Percentiles rank a stretch among this genome's conserved stretches.
phyloP scores from a whole-genome alignment of 2,113 vertebrate species.

The Junco hyemalis region DNA sequence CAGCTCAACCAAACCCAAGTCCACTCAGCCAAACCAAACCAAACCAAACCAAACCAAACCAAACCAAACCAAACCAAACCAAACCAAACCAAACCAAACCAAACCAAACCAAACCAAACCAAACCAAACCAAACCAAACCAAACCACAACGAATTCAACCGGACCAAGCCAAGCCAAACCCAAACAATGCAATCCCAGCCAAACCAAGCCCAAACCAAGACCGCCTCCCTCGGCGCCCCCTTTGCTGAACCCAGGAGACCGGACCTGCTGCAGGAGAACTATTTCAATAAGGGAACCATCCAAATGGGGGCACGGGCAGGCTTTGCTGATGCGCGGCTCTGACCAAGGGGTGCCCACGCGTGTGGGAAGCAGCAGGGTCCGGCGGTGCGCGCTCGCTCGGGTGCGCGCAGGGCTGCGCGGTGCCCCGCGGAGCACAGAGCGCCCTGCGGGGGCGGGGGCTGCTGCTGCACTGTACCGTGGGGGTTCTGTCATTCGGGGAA shows the following conservation, averaged over 20 bases:
- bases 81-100: not conserved
- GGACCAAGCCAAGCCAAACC: not conserved
- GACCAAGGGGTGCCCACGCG: not conserved
- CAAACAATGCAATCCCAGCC: not conserved
- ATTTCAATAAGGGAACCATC: not conserved
- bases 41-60: not conserved
- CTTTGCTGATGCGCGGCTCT: not conserved
- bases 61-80: not conserved
- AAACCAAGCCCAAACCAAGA: not conserved
- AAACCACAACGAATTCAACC: not conserved
- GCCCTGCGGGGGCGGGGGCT: fast-evolving
- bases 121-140: not conserved
- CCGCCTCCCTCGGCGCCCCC: not conserved
- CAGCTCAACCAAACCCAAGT: not conserved
- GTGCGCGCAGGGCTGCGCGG: not conserved
- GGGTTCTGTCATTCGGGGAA: not conserved
- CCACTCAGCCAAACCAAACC: not conserved
- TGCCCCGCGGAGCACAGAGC: not conserved
- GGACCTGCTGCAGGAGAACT: not conserved
- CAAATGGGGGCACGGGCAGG: too few relatives aligned
- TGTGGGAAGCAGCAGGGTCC: not conserved
- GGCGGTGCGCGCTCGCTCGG: not conserved
- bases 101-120: not conserved
- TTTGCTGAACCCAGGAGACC: fast-evolving
- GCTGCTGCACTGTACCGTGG: not conserved